phyloP scores from a whole-genome alignment of 2,888 invertebrate species.

The Drosophila dives region DNA sequence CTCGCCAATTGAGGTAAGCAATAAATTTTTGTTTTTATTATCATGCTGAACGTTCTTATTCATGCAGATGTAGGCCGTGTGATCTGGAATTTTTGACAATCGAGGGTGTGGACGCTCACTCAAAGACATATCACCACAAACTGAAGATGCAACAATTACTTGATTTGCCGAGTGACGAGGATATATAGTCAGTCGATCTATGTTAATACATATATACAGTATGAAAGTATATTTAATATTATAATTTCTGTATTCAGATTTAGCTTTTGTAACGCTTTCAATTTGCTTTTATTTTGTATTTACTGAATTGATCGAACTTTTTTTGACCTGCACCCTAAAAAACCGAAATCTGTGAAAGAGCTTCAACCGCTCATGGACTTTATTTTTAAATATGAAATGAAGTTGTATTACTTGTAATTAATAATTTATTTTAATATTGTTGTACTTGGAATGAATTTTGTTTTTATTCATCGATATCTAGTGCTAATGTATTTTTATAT shows the following conservation, averaged over 20 bases:
- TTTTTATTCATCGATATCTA: not conserved
- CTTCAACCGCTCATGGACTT: too few relatives aligned
- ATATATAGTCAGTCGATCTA: not conserved
- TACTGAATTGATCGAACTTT: not conserved
- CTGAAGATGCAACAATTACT: constrained; percentile 18
- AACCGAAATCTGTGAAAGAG: not conserved
- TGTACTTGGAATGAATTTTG: not conserved
- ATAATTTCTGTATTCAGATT: not conserved
- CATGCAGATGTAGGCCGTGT: constrained; percentile 60
- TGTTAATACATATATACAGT: not conserved
- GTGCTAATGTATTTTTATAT: not conserved
- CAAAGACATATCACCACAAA: constrained; percentile 42
- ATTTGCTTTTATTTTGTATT: constrained; percentile 3
- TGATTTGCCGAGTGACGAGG: constrained; percentile 13
- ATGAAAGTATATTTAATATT: not conserved
- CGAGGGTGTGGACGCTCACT: constrained; percentile 37
- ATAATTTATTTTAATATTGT: not conserved
- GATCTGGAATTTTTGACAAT: constrained; percentile 28
- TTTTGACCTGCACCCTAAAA: too few relatives aligned
- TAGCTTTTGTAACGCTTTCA: not conserved
- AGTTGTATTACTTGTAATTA: not conserved
- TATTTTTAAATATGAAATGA: not conserved
- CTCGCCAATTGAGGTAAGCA: constrained; percentile 37
- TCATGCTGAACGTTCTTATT: not conserved
- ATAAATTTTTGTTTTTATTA: not conserved